These are phyloP conservation scores for Chaenocephalus aceratus DNA, from an alignment of 2,113 vertebrate species.

Conservation along the genomic window DNA sequence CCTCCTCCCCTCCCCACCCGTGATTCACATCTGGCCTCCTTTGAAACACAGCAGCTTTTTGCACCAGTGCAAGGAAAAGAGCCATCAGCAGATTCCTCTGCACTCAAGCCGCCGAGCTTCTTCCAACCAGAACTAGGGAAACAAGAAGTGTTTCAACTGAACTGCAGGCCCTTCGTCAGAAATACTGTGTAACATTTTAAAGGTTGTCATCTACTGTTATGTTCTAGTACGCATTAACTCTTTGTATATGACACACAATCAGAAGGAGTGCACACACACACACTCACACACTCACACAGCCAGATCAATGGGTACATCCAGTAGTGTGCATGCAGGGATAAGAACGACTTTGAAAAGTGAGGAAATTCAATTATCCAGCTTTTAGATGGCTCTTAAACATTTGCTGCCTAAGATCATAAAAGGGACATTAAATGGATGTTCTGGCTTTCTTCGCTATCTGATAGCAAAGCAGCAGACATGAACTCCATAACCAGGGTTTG, in stretches of 20 bases:
- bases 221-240: background rate
- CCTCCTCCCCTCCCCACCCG: conserved; percentile 59
- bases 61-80: conserved; percentile 41
- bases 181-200: background rate
- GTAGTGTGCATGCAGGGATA: conserved; percentile 55
- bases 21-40: conserved; percentile 68
- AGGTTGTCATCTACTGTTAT: conserved; percentile 4
- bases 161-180: background rate
- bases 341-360: conserved; percentile 62
- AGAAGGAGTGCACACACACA: conserved; percentile 31
- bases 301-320: conserved; percentile 68
- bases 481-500: background rate
- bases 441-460: background rate
- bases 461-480: conserved; percentile 10
- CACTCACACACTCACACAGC: conserved; percentile 15
- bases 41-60: conserved; percentile 55
- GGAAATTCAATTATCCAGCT: conserved; percentile 71
- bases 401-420: conserved; percentile 40
- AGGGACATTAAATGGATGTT: conserved; percentile 35
- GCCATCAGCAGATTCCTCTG: conserved; percentile 63
- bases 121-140: conserved; percentile 16
- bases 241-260: background rate
- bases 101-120: conserved; percentile 20
- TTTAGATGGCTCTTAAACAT: conserved; percentile 68
- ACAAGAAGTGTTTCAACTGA: background rate